Base-by-base conservation (phyloP, 2,113 vertebrate species). In the Ceuthmochares aereus region DNA sequence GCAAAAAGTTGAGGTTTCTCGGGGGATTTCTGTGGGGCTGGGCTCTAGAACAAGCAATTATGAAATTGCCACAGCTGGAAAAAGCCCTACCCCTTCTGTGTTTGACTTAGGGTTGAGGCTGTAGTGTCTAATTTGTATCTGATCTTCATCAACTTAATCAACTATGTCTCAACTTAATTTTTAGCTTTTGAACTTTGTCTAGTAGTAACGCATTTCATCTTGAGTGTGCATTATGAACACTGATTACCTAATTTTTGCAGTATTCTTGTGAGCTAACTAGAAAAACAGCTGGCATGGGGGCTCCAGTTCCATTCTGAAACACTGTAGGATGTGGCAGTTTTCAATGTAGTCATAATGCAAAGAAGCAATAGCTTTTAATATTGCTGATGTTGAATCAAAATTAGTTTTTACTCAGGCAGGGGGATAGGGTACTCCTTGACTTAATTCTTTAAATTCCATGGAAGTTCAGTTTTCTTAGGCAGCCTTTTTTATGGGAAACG, bases 351-450 rank as follows among this genome's bases (percentile, higher is more conserved):
- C 62, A 74, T 64, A 5, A 32, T 82, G 40, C 25, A 87, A 9
- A 87, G 92, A 62, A 14, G 49, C 74, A 36, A 60, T 89, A 30
- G 73, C 82, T 96, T 87, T 92, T 79, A 95, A 96, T 96, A 70
- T 17, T 89, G 51, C 69, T 87, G 58, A 45, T 80, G 74, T 83
- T 47, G 21, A 90, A 76, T 84, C 72, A 89, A 95, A 93, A 75
- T 82, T 96, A 25, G 59, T 16, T 92, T 94, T 88, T 90, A 72
- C 22, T 42, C 26, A 87, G 27, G 63, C 74, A 67, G 54, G 59
- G 90, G 78, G 51, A 85, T 63, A 86, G 80, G 93, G 36, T 29
- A 69, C 37, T 90, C 22, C 74, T 77, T 89, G 40, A 51, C 64
- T 4, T 1, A 66, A 26, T 23, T 49, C 66, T 63, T 29, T 42